These are phyloP conservation scores for Holcopasites calliopsidis DNA, from an alignment of 1,140 invertebrate species.

Conservation along the genomic window DNA sequence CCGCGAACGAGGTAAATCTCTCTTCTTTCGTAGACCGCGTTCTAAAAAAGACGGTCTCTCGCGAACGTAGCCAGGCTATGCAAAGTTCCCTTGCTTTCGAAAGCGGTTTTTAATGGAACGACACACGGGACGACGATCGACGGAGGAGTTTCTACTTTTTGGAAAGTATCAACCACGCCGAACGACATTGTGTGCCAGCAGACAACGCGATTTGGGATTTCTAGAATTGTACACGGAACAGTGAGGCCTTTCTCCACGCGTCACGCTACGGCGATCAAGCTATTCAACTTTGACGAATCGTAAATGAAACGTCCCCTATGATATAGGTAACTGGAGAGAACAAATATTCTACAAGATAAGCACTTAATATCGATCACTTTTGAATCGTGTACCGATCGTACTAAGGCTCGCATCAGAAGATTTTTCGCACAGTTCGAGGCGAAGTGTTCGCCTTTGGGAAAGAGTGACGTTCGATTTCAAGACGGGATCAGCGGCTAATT, in stretches of 20 bases:
- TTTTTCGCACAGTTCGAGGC: background rate
- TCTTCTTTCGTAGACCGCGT: background rate
- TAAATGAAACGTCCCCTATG: no score
- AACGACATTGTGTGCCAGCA: no score
- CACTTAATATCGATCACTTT: background rate
- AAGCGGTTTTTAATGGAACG: constrained; percentile 1
- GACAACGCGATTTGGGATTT: background rate
- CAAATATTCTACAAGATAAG: no score
- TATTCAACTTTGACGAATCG: no score
- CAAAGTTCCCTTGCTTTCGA: constrained; percentile 20
- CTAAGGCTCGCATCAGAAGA: no score
- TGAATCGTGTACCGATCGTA: background rate
- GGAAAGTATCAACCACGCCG: background rate
- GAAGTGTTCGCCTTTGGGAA: background rate
- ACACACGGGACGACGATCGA: background rate
- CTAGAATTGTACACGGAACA: background rate
- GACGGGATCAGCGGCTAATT: background rate
- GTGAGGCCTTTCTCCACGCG: no score
- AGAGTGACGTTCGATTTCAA: background rate
- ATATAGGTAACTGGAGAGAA: no score
- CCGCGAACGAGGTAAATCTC: constrained; percentile 11
- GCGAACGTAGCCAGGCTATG: no score
- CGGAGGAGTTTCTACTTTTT: constrained; percentile 1
- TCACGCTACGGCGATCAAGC: no score
- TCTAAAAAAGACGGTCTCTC: no score